Conservation (phyloP, 1,140 invertebrate species). For the Zeugodacus cucurbitae region DNA sequence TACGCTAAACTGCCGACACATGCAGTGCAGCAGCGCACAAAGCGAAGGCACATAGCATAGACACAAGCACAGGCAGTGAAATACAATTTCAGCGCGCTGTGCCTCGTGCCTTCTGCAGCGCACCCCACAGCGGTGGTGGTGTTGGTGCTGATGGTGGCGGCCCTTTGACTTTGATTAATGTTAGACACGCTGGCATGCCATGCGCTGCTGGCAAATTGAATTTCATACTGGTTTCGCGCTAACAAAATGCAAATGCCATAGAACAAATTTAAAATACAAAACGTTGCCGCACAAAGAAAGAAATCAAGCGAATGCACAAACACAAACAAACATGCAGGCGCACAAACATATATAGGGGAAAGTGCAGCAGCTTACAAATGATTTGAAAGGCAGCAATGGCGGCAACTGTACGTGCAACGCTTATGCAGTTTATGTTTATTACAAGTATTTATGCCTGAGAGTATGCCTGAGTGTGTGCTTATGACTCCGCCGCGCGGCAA, state of each 20-base stretch:
- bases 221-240: slow-evolving; percentile 30
- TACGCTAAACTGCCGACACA: not conserved
- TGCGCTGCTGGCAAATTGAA: slow-evolving; percentile 38
- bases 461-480: not conserved
- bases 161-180: slow-evolving; percentile 41
- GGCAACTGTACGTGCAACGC: not conserved
- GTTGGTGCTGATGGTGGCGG: not conserved
- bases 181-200: slow-evolving; percentile 18
- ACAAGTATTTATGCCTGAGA: not conserved
- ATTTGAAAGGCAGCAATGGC: not conserved
- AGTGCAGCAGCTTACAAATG: no score
- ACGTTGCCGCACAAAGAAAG: not conserved
- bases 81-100: no score
- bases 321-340: not conserved
- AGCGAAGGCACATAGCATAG: not conserved
- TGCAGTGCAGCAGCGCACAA: not conserved
- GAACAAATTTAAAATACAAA: slow-evolving; percentile 22
- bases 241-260: slow-evolving; percentile 37
- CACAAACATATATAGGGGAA: no score
- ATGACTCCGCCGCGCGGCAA: not conserved
- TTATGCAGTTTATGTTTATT: slow-evolving; percentile 31
- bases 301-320: not conserved
- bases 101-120: no score
- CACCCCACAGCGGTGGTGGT: not conserved
- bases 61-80: not conserved